Conservation (phyloP, 2,797 vertebrate species). For the Prunella strophiata region DNA sequence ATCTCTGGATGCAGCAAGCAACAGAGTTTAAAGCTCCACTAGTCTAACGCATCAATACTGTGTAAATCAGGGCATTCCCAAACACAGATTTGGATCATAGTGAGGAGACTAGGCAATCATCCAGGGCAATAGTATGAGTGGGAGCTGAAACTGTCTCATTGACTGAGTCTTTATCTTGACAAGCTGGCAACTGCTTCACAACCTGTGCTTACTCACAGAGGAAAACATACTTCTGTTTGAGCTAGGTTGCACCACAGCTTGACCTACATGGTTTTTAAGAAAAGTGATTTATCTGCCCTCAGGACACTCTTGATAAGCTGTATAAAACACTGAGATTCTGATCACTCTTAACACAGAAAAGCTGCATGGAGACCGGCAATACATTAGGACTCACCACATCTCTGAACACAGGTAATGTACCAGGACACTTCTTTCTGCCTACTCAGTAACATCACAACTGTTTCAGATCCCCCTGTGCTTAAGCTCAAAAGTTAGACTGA, state of each 20-base stretch:
- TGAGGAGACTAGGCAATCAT: slow-evolving; percentile 53
- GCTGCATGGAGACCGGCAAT: neutral
- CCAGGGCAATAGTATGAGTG: slow-evolving; percentile 56
- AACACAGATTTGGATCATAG: slow-evolving; percentile 28
- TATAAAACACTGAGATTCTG: neutral
- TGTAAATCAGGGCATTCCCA: slow-evolving; percentile 42
- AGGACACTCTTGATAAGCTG: neutral
- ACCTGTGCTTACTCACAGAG: slow-evolving; percentile 15
- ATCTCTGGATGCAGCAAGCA: neutral
- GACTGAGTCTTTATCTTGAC: slow-evolving; percentile 11
- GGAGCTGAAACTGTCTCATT: slow-evolving; percentile 41
- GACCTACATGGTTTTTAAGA: neutral
- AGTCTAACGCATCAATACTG: neutral
- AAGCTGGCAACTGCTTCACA: slow-evolving; percentile 26
- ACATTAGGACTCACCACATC: neutral
- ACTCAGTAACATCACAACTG: neutral
- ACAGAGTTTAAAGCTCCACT: neutral
- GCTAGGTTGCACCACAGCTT: neutral
- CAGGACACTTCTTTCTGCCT: neutral
- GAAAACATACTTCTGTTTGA: neutral
- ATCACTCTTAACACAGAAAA: neutral
- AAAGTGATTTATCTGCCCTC: neutral
- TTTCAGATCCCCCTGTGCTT: neutral
- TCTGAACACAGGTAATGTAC: accelerated
- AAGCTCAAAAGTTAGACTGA: neutral